phyloP scores from a whole-genome alignment of 2,888 invertebrate species.

The Tupiocoris notatus region DNA sequence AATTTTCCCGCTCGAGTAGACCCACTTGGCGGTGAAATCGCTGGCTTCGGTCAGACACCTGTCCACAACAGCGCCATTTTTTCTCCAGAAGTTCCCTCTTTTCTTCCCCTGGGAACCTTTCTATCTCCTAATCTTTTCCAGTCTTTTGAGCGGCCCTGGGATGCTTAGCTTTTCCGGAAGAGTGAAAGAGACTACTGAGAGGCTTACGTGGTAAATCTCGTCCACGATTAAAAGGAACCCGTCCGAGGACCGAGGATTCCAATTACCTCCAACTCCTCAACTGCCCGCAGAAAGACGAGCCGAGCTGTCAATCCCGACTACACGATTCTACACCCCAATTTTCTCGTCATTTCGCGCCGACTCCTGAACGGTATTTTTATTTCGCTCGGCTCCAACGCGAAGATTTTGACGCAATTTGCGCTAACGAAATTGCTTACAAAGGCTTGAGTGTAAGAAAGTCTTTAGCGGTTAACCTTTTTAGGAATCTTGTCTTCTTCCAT shows the following conservation, averaged over 20 bases:
- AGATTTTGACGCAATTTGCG: neutral
- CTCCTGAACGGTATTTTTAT: neutral
- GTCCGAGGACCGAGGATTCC: neutral
- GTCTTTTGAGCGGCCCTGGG: neutral
- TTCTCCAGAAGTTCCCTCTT: neutral
- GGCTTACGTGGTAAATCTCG: neutral
- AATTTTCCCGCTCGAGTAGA: no score
- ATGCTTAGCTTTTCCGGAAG: neutral
- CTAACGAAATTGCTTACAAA: no score
- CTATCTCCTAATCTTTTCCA: neutral
- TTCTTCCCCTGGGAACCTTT: neutral
- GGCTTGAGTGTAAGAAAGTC: no score
- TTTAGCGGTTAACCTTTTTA: no score
- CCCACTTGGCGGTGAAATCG: no score
- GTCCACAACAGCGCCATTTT: neutral
- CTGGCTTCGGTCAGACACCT: neutral
- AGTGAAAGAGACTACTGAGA: neutral
- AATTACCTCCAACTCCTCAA: neutral
- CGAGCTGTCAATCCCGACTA: neutral
- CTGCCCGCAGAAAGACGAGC: neutral
- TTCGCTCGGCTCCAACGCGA: neutral
- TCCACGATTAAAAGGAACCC: neutral
- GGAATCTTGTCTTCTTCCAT: no score
- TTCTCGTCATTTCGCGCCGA: neutral
- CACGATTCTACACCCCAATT: neutral